phyloP scores from a whole-genome alignment of 2,888 invertebrate species.

The Eristalis intricaria region DNA sequence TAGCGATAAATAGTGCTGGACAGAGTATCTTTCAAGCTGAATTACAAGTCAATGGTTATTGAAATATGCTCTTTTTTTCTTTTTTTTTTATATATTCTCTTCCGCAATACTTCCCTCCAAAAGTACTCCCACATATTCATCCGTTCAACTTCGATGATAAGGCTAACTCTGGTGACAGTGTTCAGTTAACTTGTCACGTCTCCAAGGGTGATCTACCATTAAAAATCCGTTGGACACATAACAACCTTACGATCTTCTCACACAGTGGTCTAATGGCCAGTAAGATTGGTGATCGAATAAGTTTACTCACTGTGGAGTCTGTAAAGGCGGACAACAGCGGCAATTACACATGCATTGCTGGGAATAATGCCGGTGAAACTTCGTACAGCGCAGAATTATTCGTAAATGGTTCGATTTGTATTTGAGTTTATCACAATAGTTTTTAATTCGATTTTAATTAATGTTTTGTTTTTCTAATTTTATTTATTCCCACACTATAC shows the following conservation, averaged over 20 bases:
- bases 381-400: slow-evolving; percentile 84
- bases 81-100: slow-evolving; percentile 38
- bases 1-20: slow-evolving; percentile 84
- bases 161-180: slow-evolving; percentile 87
- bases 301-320: slow-evolving; percentile 86
- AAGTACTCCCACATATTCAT: slow-evolving; percentile 86
- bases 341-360: slow-evolving; percentile 86
- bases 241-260: slow-evolving; percentile 78
- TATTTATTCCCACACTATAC: slow-evolving; percentile 10
- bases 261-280: slow-evolving; percentile 85
- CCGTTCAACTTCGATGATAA: slow-evolving; percentile 81
- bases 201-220: slow-evolving; percentile 86
- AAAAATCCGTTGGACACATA: slow-evolving; percentile 85
- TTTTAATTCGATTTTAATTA: slow-evolving; percentile 36
- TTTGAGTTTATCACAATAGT: slow-evolving; percentile 39
- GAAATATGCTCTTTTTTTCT: slow-evolving; percentile 25
- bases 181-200: slow-evolving; percentile 84
- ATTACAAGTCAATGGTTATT: slow-evolving; percentile 80
- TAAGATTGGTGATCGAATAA: slow-evolving; percentile 85
- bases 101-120: background rate
- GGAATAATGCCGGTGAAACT: slow-evolving; percentile 85
- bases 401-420: slow-evolving; percentile 84
- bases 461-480: background rate
- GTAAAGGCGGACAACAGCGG: slow-evolving; percentile 87
- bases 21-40: slow-evolving; percentile 81